Evolutionary conservation across 2,888 invertebrate genomes (phyloP).

Genomic region (Drosophila nr. perissopoda): DNA sequence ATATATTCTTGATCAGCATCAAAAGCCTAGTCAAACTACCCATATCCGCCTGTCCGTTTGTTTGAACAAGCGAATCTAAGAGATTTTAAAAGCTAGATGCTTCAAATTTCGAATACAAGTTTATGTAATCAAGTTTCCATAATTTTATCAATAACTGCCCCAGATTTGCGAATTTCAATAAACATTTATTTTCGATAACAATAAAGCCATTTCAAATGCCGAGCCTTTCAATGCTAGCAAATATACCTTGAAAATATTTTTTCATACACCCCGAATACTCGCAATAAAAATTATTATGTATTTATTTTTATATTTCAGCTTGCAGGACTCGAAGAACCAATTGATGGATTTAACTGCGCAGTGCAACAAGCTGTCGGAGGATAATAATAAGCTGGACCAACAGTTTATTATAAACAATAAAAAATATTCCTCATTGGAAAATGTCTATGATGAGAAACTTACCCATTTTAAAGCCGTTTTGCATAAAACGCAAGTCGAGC

Average conservation of each 20-base stretch:
- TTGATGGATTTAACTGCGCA: neutral
- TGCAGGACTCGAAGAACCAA: conserved; percentile 2
- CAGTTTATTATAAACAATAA: neutral
- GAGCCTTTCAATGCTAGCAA: too few species aligned
- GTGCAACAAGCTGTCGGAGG: neutral
- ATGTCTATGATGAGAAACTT: conserved; percentile 16
- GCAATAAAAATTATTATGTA: neutral
- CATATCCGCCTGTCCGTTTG: neutral
- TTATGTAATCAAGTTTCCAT: neutral
- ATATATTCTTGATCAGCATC: neutral
- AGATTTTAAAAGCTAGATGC: neutral
- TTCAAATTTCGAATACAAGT: neutral
- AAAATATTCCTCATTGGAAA: conserved; percentile 21
- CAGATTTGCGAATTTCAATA: neutral
- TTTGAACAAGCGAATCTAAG: neutral
- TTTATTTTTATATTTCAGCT: neutral
- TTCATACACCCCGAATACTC: neutral
- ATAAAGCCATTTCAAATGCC: too few species aligned
- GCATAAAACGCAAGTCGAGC: neutral
- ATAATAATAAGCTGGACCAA: neutral
- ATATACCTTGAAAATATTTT: neutral
- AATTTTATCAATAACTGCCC: neutral
- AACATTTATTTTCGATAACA: neutral
- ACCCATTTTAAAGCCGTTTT: neutral
- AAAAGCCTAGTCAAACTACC: neutral